Base-by-base conservation (phyloP, 2,113 vertebrate genomes). In the Myotis brandtii region DNA sequence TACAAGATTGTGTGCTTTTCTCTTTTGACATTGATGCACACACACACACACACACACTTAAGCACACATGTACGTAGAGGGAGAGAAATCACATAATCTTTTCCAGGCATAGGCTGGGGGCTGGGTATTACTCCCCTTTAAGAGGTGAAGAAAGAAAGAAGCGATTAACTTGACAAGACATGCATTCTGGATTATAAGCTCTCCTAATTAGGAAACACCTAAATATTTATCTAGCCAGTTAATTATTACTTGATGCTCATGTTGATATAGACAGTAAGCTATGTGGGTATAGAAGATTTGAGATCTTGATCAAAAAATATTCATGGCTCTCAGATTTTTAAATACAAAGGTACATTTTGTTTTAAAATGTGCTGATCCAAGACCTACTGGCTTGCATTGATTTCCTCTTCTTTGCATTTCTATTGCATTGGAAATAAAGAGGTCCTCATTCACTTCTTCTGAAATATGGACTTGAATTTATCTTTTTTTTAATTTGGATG, bases 271-370 rank as follows among this genome's bases (percentile, higher is more conserved):
- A 54, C 9, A 54, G 3, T 59, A 34, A 90, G 9, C 7, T 77
- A 1, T 50, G 9, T 64, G 54, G 18, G 7, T 70, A 23, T 30
- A 34, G 18, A 30, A 77, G 30, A 48, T 56, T 50, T 72, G 25
- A 10, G 23, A 34, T 17, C 40, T 73, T 73, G 67, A 93, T 46
- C n/a, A n/a, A n/a, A n/a, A 98, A 98, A 99, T 98, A 99, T 99
- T 98, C 98, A 99, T 98, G 96, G 72, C 94, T 77, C 94, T 98
- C 96, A 6, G 96, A 97, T 98, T 98, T 98, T 98, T 98, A 98
- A 98, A 98, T 98, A 98, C 98, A 98, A 98, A 98, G 97, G 98
- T 98, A 98, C 98, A 98, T 98, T 98, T 98, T 98, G 98, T 98
- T 98, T 98, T 97, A 97, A 98, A 98, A 98, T 97, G 97, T 97